Percentiles rank a stretch among this genome's conserved stretches.
These are phyloP conservation scores for Cryptoprocta ferox DNA, from an alignment of 2,797 vertebrate species.

Conservation along the genomic window DNA sequence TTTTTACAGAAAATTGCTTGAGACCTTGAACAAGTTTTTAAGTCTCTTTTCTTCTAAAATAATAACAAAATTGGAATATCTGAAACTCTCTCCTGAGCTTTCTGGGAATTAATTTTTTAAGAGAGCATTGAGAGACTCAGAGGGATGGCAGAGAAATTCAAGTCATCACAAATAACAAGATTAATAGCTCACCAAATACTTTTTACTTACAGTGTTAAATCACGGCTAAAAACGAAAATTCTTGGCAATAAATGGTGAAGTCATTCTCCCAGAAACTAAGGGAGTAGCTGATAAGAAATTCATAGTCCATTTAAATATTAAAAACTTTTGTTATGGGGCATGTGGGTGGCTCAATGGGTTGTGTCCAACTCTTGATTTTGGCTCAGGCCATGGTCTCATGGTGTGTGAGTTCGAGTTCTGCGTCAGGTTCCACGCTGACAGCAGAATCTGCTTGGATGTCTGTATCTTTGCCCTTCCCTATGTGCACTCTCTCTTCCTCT, in stretches of 20 bases:
- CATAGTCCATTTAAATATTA: neutral
- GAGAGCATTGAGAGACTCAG: slow-evolving; percentile 17
- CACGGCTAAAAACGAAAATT: neutral
- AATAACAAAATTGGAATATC: slow-evolving; percentile 49
- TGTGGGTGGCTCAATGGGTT: too few species aligned
- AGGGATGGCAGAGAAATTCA: neutral
- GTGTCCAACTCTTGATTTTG: too few species aligned
- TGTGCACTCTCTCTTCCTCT: too few species aligned
- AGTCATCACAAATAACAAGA: neutral
- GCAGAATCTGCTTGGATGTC: too few species aligned
- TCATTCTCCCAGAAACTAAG: neutral
- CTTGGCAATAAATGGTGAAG: neutral
- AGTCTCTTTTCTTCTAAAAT: slow-evolving; percentile 29
- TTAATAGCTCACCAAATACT: slow-evolving; percentile 20
- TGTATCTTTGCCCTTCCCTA: too few species aligned
- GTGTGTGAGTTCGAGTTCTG: too few species aligned
- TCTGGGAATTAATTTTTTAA: slow-evolving; percentile 18
- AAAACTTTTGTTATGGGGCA: neutral
- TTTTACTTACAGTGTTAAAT: neutral
- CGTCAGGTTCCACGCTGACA: too few species aligned
- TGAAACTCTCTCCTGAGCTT: neutral
- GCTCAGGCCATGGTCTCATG: too few species aligned
- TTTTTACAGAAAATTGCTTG: slow-evolving; percentile 48
- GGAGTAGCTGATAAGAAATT: neutral
- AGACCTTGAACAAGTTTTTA: slow-evolving; percentile 32